phyloP scores from a whole-genome alignment of 2,113 vertebrate species.

The Rhizomys pruinosus region DNA sequence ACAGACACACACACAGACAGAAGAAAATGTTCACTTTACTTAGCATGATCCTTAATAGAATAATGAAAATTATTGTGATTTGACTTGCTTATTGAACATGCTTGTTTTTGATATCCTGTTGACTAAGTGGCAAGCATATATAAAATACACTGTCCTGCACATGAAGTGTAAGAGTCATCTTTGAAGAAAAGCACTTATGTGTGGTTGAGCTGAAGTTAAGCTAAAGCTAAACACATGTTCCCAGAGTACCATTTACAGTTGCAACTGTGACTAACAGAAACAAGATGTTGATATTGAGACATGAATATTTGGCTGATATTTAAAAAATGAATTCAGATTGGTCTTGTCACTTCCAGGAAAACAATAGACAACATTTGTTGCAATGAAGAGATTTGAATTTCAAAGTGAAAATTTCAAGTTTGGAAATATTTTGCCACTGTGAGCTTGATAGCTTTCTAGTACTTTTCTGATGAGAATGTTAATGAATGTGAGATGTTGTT shows the following conservation, averaged over 20 bases:
- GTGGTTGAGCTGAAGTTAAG: background rate
- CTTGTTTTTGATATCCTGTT: background rate
- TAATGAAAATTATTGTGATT: slow-evolving; percentile 16
- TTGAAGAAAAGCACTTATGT: background rate
- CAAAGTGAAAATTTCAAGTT: slow-evolving; percentile 52
- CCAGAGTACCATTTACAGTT: slow-evolving; percentile 4
- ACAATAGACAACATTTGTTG: slow-evolving; percentile 19
- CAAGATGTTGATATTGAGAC: background rate
- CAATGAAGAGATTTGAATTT: slow-evolving; percentile 34
- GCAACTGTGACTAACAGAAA: slow-evolving; percentile 9
- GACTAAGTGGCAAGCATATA: background rate
- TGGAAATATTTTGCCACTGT: background rate
- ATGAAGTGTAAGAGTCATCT: background rate
- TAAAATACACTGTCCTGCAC: background rate
- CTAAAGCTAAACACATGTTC: background rate
- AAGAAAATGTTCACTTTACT: background rate
- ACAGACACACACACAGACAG: background rate
- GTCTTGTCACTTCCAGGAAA: background rate
- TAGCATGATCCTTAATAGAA: background rate
- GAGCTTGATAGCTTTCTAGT: background rate
- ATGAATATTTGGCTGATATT: slow-evolving; percentile 39
- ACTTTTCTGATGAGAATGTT: background rate
- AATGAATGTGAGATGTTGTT: background rate
- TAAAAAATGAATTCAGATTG: background rate
- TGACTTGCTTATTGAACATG: background rate